Conservation (phyloP, 2,888 invertebrate species). For the Aethes cnicana region DNA sequence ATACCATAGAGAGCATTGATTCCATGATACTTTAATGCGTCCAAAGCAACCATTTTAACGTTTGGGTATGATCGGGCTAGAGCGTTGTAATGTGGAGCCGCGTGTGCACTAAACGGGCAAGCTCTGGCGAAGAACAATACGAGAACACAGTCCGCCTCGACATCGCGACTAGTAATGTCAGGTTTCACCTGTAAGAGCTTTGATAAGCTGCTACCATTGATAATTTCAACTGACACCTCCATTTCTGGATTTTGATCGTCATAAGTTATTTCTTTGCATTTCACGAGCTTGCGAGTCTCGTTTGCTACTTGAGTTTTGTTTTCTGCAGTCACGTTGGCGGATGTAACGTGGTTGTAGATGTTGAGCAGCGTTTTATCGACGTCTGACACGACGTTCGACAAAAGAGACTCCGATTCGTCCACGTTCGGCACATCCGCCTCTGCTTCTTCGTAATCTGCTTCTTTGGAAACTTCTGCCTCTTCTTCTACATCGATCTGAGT, state of each 20-base stretch:
- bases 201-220: constrained; percentile 87
- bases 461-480: constrained; percentile 45
- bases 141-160: constrained; percentile 86
- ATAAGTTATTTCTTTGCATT: constrained; percentile 66
- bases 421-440: constrained; percentile 67
- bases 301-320: constrained; percentile 62
- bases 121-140: constrained; percentile 94
- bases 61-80: constrained; percentile 93
- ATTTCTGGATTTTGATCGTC: constrained; percentile 56
- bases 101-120: constrained; percentile 94
- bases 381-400: constrained; percentile 72
- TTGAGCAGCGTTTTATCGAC: constrained; percentile 73
- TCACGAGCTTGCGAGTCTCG: constrained; percentile 71
- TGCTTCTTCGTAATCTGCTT: constrained; percentile 40
- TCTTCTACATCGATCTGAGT: constrained; percentile 67
- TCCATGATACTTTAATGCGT: constrained; percentile 91
- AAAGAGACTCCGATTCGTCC: constrained; percentile 71
- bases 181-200: constrained; percentile 84
- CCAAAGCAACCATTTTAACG: constrained; percentile 93
- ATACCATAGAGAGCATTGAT: constrained; percentile 96
- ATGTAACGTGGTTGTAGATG: constrained; percentile 70
- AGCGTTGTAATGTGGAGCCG: constrained; percentile 95
- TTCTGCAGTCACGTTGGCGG: constrained; percentile 66
- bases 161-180: constrained; percentile 85
- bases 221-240: constrained; percentile 82